Base-by-base conservation (phyloP, 2,888 invertebrate species). In the Troglohyphantes excavatus region DNA sequence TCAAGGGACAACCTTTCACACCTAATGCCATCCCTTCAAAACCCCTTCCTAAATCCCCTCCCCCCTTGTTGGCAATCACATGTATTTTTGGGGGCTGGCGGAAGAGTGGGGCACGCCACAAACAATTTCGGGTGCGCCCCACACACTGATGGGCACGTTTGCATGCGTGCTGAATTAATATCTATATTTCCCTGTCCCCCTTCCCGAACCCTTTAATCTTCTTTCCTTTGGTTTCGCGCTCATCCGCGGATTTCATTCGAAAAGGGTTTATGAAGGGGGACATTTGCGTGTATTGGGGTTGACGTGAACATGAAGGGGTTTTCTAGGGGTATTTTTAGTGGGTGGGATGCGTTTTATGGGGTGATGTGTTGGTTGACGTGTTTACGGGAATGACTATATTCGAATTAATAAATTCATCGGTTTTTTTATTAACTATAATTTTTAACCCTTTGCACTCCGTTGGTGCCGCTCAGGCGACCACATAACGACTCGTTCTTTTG, bases 131-230 rank as follows among this genome's bases (percentile, higher is more conserved):
- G 5, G 26, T 33, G 75, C 75, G n/a, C 76, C 68, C 11, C 53
- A 33, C 86, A 46, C 75, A 76, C 63, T 82, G 88, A 83, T 29
- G 82, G 82, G 82, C 82, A 70, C 82, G 82, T 89, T 82, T 89
- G 88, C 88, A 89, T 89, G 82, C 88, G 88, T 89, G 88, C 88
- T 39, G 82, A 89, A 89, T 89, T 89, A 89, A 89, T 89, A 83
- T 72, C 72, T 43, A 83, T 61, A 73, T 81, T 83, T 72, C 53
- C 29, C 39, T 21, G 19, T 7, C 9, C 75, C n/a, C 53, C 73
- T 39, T 67, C 67, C 17, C 11, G 21, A 27, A 11, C 65, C 83
- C 46, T 43, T 19, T 73, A 63, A 83, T 83, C 39, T 73, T 83
- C 73, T 46, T 63, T 81, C 43, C 46, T 23, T 29, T 23, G 67